Conservation (phyloP, 1,140 invertebrate genomes). For the Drosophila lacertosa region DNA sequence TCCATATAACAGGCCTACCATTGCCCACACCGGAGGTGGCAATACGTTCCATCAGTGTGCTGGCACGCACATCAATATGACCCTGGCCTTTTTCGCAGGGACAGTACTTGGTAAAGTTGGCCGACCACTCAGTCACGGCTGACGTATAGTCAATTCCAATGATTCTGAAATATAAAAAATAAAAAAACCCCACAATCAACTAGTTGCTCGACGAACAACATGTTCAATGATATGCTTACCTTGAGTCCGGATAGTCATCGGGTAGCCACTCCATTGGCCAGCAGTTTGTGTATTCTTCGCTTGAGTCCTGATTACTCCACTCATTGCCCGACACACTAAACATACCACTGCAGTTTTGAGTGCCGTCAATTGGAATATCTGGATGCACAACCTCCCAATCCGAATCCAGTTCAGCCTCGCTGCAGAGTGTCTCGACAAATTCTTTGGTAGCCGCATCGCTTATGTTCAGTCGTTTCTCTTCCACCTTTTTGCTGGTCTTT, state of each 20-base stretch:
- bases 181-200: neutral
- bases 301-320: conserved; percentile 74
- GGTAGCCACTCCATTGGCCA: conserved; percentile 93
- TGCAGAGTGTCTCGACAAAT: conserved; percentile 72
- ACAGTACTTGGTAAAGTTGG: conserved; percentile 83
- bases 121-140: conserved; percentile 81
- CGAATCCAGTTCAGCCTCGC: conserved; percentile 66
- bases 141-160: conserved; percentile 83
- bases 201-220: too few species aligned
- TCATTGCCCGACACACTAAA: conserved; percentile 78
- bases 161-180: conserved; percentile 48
- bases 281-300: conserved; percentile 86
- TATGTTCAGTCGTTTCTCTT: conserved; percentile 62
- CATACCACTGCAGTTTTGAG: conserved; percentile 58
- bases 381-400: conserved; percentile 84
- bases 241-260: conserved; percentile 85
- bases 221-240: conserved; percentile 22
- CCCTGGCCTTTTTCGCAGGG: conserved; percentile 84
- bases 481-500: conserved; percentile 64
- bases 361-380: conserved; percentile 71
- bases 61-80: conserved; percentile 86
- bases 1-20: conserved; percentile 89
- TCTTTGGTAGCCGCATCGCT: conserved; percentile 81
- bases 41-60: conserved; percentile 87
- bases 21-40: conserved; percentile 87